A percentile compares a stretch with the other conserved stretches of the same genome.
Conservation (phyloP, 2,797 vertebrate species). For the Pangasius mekongensis region DNA sequence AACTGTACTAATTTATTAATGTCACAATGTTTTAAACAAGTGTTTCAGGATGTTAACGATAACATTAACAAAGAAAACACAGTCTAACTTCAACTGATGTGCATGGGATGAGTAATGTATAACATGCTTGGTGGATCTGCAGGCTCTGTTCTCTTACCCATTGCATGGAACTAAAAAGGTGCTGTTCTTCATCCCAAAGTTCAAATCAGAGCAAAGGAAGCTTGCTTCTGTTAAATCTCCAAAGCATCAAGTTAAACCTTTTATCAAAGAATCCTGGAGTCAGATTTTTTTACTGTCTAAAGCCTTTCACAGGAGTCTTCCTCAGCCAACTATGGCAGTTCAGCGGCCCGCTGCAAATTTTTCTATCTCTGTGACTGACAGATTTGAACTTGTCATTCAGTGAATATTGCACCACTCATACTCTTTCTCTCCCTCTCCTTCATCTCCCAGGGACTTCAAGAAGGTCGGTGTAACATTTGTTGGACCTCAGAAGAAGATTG, state of each 20-base stretch:
- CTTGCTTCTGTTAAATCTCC: constrained; percentile 11
- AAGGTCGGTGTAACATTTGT: constrained; percentile 93
- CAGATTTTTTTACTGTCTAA: constrained; percentile 22
- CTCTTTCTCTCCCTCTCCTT: constrained; percentile 57
- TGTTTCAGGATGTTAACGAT: constrained; percentile 10
- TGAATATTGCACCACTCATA: constrained; percentile 54
- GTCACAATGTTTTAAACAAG: constrained; percentile 15
- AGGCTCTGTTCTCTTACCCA: constrained; percentile 44
- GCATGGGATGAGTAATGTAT: constrained; percentile 47
- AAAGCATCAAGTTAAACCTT: constrained; percentile 18
- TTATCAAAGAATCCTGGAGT: constrained; percentile 32
- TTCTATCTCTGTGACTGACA: constrained; percentile 67
- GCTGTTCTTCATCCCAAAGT: constrained; percentile 58
- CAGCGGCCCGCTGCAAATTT: constrained; percentile 66
- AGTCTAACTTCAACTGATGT: constrained; percentile 24
- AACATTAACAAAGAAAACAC: constrained; percentile 12
- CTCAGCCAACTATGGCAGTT: constrained; percentile 36
- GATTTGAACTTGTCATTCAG: constrained; percentile 58
- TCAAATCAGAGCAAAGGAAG: constrained; percentile 35
- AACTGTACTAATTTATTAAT: constrained; percentile 40
- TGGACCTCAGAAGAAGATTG: constrained; percentile 94
- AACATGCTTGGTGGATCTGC: constrained; percentile 40
- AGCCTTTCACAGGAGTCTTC: constrained; percentile 12
- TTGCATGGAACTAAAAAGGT: constrained; percentile 60
- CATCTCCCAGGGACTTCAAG: constrained; percentile 86